Percentiles rank a stretch among this genome's conserved stretches.
Evolutionary conservation across 2,888 invertebrate genomes (phyloP).

Genomic region (Gerris lacustris): DNA sequence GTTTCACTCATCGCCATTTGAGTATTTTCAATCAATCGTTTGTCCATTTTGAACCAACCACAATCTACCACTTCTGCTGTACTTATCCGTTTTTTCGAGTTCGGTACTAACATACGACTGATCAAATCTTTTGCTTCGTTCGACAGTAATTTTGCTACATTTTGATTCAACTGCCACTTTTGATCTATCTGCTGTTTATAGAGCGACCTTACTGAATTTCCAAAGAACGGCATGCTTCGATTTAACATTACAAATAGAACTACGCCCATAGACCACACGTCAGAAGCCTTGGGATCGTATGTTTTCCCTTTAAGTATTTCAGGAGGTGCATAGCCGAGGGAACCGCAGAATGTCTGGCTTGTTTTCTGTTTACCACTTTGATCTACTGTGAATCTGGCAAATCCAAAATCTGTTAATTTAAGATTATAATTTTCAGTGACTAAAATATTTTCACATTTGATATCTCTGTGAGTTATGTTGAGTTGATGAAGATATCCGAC

Average conservation of each 20-base stretch:
- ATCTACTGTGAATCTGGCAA: slow-evolving; percentile 39
- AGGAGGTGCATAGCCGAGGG: slow-evolving; percentile 76
- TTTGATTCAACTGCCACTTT: slow-evolving; percentile 57
- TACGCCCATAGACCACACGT: slow-evolving; percentile 71
- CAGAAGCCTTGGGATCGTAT: slow-evolving; percentile 57
- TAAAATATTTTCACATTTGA: slow-evolving; percentile 71
- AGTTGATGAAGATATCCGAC: slow-evolving; percentile 59
- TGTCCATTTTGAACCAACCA: slow-evolving; percentile 46
- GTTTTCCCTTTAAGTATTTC: slow-evolving; percentile 65
- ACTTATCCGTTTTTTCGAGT: slow-evolving; percentile 46
- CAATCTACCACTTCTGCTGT: slow-evolving; percentile 43
- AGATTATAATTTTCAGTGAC: slow-evolving; percentile 60
- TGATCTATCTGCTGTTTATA: slow-evolving; percentile 54
- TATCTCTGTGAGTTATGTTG: slow-evolving; percentile 64
- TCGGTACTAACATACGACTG: slow-evolving; percentile 44
- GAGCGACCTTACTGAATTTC: slow-evolving; percentile 56
- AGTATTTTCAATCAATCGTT: slow-evolving; percentile 9
- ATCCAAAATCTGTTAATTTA: slow-evolving; percentile 74
- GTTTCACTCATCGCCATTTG: neutral
- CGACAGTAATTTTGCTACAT: slow-evolving; percentile 46
- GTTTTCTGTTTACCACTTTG: slow-evolving; percentile 39
- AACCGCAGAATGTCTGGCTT: slow-evolving; percentile 75
- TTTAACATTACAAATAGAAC: slow-evolving; percentile 73
- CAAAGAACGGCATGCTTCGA: slow-evolving; percentile 71
- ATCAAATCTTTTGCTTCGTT: slow-evolving; percentile 32